Evolutionary conservation across 1,140 invertebrate genomes (phyloP).

Genomic region (Microplitis mediator): DNA sequence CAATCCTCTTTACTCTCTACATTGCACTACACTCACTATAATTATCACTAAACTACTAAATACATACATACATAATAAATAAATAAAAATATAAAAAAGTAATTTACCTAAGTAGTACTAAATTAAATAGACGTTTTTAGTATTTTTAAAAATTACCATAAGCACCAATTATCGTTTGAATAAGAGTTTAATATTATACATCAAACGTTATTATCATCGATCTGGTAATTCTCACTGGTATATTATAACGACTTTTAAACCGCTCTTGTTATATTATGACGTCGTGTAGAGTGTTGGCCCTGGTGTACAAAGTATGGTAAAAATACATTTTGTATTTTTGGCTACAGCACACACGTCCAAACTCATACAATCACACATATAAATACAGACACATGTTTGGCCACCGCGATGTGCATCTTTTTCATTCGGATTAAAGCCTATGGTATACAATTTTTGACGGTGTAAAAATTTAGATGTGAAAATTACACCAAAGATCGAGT

Average conservation of each 20-base stretch:
- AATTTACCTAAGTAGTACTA: not conserved
- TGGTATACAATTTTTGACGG: no score
- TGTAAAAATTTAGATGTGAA: no score
- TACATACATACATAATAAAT: not conserved
- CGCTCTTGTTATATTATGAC: not conserved
- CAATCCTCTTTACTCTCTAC: no score
- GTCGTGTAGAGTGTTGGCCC: conserved; percentile 8
- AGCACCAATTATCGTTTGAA: not conserved
- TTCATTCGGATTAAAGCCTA: not conserved
- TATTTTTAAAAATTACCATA: not conserved
- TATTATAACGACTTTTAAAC: conserved; percentile 1
- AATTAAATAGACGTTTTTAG: not conserved
- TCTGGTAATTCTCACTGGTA: not conserved
- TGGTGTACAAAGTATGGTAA: conserved; percentile 19
- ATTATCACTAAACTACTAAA: no score
- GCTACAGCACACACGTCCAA: not conserved
- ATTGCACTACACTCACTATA: no score
- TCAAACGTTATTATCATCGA: not conserved
- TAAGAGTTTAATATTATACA: conserved; percentile 3
- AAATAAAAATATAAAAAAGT: not conserved
- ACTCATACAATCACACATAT: not conserved
- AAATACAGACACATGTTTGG: not conserved
- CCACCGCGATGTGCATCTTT: no score
- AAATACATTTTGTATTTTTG: conserved; percentile 16
- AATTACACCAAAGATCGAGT: no score